Base-by-base conservation (phyloP, 23 tunicate genomes). In the Pegea sp. region DNA sequence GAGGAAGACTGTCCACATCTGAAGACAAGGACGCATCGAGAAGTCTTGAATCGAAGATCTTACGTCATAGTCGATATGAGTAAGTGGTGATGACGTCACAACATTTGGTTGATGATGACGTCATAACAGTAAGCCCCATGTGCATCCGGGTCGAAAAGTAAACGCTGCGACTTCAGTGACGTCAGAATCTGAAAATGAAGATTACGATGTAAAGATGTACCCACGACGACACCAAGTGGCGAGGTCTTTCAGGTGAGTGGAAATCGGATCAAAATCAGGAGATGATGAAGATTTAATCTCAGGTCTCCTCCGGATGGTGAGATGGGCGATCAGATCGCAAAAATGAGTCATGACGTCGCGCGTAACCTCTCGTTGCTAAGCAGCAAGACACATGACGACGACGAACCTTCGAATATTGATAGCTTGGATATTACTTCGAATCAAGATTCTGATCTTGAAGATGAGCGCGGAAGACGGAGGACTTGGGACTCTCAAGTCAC, bases 281-380 rank as follows among this genome's bases (percentile, higher is more conserved):
- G n/a, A n/a, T n/a, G n/a, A n/a, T n/a, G n/a, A n/a, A n/a, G n/a
- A 55, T 24, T 55, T 18, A 25, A 7, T 5, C 33, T 6, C 42
- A 70, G 92, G 38, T 78, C 92, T 24, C 92, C 92, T 4, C 77
- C 92, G 6, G 92, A 78, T 59, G 92, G 92, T 22, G 92, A 78
- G 56, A 78, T 78, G 68, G 70, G 92, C 30, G 64, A 58, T 26
- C 69, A 78, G 31, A 70, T 78, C 2, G 78, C 92, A 1, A 76
- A 64, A 0, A 72, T 81, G 29, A 58, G 75, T 33, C 74, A 81
- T 49, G 74, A 66, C 43, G 69, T 81, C n/a, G 81, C 75, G 4
- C 68, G 67, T 18, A 77, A 84, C 49, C 38, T 84, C 44, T 57
- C 42, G 6, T 44, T 84, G 2, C 65, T 84, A 20, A 56, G 76